These are phyloP conservation scores for Cordilura impudica DNA, from an alignment of 2,888 invertebrate genomes.

Conservation along the genomic window DNA sequence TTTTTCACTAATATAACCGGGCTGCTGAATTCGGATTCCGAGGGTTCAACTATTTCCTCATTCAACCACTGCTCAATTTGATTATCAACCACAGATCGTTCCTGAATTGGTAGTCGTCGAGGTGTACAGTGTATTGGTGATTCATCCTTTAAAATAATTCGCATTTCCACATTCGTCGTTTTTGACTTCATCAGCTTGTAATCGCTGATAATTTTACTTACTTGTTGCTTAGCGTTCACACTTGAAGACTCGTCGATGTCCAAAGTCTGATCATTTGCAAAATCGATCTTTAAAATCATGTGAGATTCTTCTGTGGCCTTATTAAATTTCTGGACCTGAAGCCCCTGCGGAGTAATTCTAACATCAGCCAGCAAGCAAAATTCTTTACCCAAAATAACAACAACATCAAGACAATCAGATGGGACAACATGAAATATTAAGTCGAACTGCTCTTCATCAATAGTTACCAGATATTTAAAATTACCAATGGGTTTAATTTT, in stretches of 20 bases:
- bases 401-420: slow-evolving; percentile 1
- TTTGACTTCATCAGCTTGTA: slow-evolving; percentile 64
- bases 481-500: slow-evolving; percentile 1
- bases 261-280: neutral
- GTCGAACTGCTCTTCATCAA: slow-evolving; percentile 19
- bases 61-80: slow-evolving; percentile 33
- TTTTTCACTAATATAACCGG: slow-evolving; percentile 63
- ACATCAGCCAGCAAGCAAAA: slow-evolving; percentile 27
- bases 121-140: slow-evolving; percentile 42
- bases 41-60: slow-evolving; percentile 26
- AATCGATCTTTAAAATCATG: slow-evolving; percentile 4
- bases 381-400: slow-evolving; percentile 19
- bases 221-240: slow-evolving; percentile 29
- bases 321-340: slow-evolving; percentile 11
- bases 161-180: slow-evolving; percentile 63
- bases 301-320: neutral
- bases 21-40: slow-evolving; percentile 50
- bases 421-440: slow-evolving; percentile 17
- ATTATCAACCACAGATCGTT: slow-evolving; percentile 17
- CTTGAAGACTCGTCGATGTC: neutral
- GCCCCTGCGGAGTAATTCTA: slow-evolving; percentile 22
- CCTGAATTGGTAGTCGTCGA: slow-evolving; percentile 40
- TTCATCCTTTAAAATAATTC: slow-evolving; percentile 67
- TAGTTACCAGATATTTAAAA: neutral
- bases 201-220: slow-evolving; percentile 54